These are phyloP conservation scores for Peromyscus polionotus DNA, from an alignment of 2,113 vertebrate genomes.

Conservation along the genomic window DNA sequence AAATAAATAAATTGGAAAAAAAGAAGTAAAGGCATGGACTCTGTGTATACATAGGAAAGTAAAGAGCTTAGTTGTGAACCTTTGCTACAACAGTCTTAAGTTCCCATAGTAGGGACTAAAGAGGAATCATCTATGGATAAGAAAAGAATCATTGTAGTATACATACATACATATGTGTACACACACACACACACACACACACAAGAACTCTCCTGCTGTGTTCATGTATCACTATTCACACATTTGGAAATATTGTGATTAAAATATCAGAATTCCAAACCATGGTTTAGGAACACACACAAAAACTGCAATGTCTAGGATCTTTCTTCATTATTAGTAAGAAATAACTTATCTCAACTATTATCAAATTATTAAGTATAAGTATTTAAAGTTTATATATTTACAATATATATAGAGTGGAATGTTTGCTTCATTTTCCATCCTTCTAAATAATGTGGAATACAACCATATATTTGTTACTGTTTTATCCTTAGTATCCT, in stretches of 20 bases:
- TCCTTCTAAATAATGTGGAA: background rate
- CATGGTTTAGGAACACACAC: background rate
- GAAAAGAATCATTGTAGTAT: background rate
- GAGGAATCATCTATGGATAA: background rate
- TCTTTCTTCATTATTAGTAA: background rate
- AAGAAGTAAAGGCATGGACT: background rate
- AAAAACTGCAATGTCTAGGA: background rate
- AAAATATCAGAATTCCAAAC: background rate
- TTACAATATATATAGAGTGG: background rate
- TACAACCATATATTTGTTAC: background rate
- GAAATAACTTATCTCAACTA: background rate
- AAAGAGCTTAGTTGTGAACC: background rate
- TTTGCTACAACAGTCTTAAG: background rate
- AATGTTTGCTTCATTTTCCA: background rate
- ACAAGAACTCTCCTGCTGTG: background rate
- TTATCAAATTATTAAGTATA: constrained; percentile 33
- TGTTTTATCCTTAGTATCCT: background rate
- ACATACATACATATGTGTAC: background rate
- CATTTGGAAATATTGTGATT: background rate
- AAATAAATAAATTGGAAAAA: too few species aligned
- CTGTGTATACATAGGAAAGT: background rate
- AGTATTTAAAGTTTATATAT: background rate
- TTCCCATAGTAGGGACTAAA: background rate
- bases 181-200: too few species aligned
- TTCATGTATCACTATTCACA: background rate